Base-by-base conservation (phyloP, 2,888 invertebrate species). In the Metopia argyrocephala region DNA sequence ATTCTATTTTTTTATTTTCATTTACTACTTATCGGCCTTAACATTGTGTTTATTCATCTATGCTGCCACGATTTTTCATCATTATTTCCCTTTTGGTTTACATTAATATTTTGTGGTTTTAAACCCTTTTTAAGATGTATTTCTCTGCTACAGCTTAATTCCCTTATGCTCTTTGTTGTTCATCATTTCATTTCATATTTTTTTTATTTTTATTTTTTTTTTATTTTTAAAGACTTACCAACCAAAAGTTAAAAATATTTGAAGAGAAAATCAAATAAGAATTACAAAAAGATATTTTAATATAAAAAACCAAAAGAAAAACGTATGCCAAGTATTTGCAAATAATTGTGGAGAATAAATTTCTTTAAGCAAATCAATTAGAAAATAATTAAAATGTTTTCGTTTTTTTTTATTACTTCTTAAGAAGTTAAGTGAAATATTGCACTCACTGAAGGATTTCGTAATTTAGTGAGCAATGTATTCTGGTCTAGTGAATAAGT, bases 281-380 rank as follows among this genome's bases (percentile, higher is more conserved):
- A 28, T 23, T 20, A 27, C 12, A 50, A 59, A 18, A 57, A 23
- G 12, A 50, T n/a, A n/a, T n/a, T n/a, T n/a, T n/a, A n/a, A n/a
- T n/a, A n/a, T n/a, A n/a, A n/a, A n/a, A n/a, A n/a, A n/a, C n/a
- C n/a, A n/a, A n/a, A n/a, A n/a, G n/a, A n/a, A n/a, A n/a, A n/a
- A n/a, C n/a, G n/a, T n/a, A n/a, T n/a, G n/a, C n/a, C n/a, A n/a
- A n/a, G n/a, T n/a, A n/a, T n/a, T n/a, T n/a, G n/a, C n/a, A 45
- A 65, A 12, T 48, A 28, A 50, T 50, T 65, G 50, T 31, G 50
- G 50, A 12, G 21, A 28, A 18, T 50, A 50, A 65, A 65, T 65
- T 50, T 28, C n/a, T 84, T 78, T 84, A 83, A 79, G 82, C 84
- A 84, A 87, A 87, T 87, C 87, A 86, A 87, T 88, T 86, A 86